A percentile compares a stretch with the other conserved stretches of the same genome.
phyloP scores from a whole-genome alignment of 2,888 invertebrate species.

The Coelogynopora nodosa region DNA sequence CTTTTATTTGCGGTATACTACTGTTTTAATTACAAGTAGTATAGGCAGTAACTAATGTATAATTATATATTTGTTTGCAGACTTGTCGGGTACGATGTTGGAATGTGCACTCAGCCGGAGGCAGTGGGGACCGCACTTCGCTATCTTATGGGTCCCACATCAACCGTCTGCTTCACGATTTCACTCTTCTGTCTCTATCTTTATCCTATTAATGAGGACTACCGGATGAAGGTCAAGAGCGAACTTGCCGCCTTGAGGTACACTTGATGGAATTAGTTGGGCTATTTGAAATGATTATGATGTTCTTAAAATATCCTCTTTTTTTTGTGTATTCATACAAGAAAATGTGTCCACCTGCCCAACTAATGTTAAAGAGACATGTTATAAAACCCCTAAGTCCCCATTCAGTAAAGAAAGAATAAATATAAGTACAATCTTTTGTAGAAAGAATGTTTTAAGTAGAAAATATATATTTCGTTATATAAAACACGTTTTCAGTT shows the following conservation, averaged over 20 bases:
- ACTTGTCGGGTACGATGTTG: slow-evolving; percentile 52
- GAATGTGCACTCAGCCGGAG: slow-evolving; percentile 53
- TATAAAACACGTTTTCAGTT: too few species aligned
- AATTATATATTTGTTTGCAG: not conserved
- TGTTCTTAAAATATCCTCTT: too few species aligned
- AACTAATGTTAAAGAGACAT: too few species aligned
- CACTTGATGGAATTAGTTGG: too few species aligned
- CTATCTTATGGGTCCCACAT: slow-evolving; percentile 53
- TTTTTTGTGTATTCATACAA: too few species aligned
- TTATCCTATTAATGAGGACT: slow-evolving; percentile 53
- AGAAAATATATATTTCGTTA: too few species aligned
- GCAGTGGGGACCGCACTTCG: slow-evolving; percentile 53
- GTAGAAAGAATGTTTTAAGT: too few species aligned
- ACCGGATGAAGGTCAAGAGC: slow-evolving; percentile 32
- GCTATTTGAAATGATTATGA: too few species aligned
- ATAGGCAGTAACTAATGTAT: not conserved
- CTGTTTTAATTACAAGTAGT: not conserved
- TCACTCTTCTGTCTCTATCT: slow-evolving; percentile 53
- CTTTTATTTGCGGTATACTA: not conserved
- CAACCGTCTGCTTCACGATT: slow-evolving; percentile 52
- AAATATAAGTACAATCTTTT: too few species aligned
- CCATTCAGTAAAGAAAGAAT: too few species aligned
- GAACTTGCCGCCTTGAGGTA: not conserved
- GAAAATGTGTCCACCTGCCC: too few species aligned
- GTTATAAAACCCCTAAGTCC: too few species aligned